Conservation (phyloP, 2,797 vertebrate genomes). For the Darevskia nairensis region DNA sequence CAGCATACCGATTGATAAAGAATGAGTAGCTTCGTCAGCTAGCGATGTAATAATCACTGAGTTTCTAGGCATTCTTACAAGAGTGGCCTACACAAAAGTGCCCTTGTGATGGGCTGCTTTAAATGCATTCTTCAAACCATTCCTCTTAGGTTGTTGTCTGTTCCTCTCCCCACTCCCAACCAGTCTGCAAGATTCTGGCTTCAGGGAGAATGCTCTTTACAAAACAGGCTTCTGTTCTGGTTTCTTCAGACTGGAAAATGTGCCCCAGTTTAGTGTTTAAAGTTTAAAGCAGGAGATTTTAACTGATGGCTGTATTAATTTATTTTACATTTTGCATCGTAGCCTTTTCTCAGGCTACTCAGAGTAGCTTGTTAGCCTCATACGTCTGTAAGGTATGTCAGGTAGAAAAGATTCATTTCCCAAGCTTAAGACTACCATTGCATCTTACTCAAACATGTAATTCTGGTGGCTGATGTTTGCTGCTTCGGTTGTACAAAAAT, state of each 20-base stretch:
- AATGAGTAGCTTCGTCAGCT: neutral
- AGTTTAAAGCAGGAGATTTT: neutral
- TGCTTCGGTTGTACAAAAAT: neutral
- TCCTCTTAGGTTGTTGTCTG: neutral
- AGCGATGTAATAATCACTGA: neutral
- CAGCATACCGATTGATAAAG: neutral
- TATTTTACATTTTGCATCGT: neutral
- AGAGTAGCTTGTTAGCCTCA: neutral
- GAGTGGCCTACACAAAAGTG: neutral
- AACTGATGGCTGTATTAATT: neutral
- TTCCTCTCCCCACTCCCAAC: conserved; percentile 10
- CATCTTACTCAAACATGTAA: neutral
- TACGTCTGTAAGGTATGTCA: neutral
- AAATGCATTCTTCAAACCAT: neutral
- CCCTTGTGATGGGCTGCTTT: neutral
- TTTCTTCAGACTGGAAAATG: neutral
- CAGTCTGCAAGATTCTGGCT: neutral
- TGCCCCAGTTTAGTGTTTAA: neutral
- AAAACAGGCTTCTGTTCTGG: neutral
- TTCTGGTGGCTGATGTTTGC: neutral
- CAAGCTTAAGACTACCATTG: neutral
- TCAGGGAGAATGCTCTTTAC: neutral
- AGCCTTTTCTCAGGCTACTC: neutral
- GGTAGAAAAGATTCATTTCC: neutral
- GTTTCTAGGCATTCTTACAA: neutral